Evolutionary conservation across 2,888 invertebrate species (phyloP).

Genomic region (Thysanoteuthis rhombus): DNA sequence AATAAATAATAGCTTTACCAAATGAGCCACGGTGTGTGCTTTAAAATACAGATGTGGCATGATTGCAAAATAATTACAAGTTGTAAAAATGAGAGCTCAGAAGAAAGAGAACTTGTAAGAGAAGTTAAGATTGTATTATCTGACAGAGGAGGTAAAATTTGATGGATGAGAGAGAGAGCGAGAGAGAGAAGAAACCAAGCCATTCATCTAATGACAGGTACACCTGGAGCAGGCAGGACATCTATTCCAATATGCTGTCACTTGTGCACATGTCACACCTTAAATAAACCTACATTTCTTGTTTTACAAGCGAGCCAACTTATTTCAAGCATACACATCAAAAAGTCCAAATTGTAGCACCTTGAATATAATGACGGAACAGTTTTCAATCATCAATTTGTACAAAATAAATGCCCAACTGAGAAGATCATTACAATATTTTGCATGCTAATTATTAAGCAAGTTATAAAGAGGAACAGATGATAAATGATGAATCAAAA

Average conservation of each 20-base stretch:
- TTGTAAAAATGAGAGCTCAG: too few relatives aligned
- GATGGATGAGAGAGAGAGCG: neutral
- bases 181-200: neutral
- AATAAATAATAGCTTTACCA: too few relatives aligned
- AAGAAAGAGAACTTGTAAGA: neutral
- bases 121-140: neutral
- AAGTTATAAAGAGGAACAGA: too few relatives aligned
- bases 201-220: neutral
- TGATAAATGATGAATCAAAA: too few relatives aligned
- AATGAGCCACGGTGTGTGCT: too few relatives aligned
- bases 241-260: conserved; percentile 12
- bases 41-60: too few relatives aligned
- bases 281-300: neutral
- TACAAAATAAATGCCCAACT: too few relatives aligned
- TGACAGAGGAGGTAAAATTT: neutral
- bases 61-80: too few relatives aligned
- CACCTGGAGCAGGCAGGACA: neutral
- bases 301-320: neutral
- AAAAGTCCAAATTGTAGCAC: neutral
- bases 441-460: too few relatives aligned
- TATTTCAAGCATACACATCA: neutral
- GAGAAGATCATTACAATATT: too few relatives aligned
- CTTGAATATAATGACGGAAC: too few relatives aligned
- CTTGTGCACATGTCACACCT: neutral
- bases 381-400: too few relatives aligned